Base-by-base conservation (phyloP, 2,888 invertebrate genomes). In the Blastobasis adustella region DNA sequence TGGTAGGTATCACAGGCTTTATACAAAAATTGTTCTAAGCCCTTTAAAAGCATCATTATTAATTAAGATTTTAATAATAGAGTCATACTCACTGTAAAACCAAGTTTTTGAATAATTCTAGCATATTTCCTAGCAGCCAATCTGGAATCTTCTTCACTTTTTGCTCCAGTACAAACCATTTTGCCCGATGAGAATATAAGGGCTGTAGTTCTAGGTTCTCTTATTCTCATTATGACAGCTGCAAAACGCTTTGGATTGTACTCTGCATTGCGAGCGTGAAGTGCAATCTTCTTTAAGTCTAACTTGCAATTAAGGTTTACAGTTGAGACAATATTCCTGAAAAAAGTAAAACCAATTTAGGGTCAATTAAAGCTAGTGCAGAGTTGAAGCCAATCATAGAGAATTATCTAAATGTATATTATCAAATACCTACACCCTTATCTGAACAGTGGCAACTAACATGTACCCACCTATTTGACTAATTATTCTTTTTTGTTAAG, bases 211-310 rank as follows among this genome's bases (percentile, higher is more conserved):
- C 98, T 89, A 0, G 95, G 95, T 79, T 95, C 98, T 67, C 90
- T 92, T 81, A 93, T 96, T 71, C 98, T 91, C 99, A 99, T 99
- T 52, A 99, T 99, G 4, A 99, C 98, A 43, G 99, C 99, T 49
- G 98, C 98, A 90, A 99, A 99, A 70, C 99, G 94, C 83, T 99
- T 99, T 6, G 99, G 99, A 81, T 99, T 99, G 76, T 99, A 99
- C 82, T 99, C 99, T 2, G 99, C 99, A 89, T 99, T 99, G 76
- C 99, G 93, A 0, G 99, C 98, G 77, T 98, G 98, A 4, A 99
- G 87, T 0, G 99, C 98, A 65, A 99, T 99, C 84, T 96, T 97
- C 73, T 99, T 98, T 56, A 99, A 89, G 74, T 99, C 98, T 61
- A 99, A 85, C 82, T 96, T 97, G 78, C 98, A 98, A 67, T 94